Conservation (phyloP, 2,888 invertebrate genomes). For the Drosophila histrio region DNA sequence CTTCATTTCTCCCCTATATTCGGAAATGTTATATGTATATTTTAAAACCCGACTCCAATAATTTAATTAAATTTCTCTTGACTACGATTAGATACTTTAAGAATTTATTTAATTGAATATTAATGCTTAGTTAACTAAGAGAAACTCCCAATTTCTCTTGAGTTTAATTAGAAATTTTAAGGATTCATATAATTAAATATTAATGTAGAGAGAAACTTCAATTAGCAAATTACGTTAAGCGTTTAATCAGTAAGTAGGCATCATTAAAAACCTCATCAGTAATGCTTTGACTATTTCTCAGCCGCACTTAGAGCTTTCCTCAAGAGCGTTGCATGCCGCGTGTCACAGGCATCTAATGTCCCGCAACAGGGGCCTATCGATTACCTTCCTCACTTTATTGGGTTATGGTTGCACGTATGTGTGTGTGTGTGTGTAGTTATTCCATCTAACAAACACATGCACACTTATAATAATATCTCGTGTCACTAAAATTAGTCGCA, state of each 20-base stretch:
- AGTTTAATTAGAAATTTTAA: no score
- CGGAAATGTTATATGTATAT: background rate
- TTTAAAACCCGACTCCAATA: background rate
- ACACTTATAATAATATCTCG: constrained; percentile 32
- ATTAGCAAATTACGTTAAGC: constrained; percentile 12
- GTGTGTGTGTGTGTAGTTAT: background rate
- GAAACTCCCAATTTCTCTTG: background rate
- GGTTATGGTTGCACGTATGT: background rate
- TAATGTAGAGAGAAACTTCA: background rate
- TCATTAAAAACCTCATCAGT: background rate
- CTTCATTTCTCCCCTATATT: background rate
- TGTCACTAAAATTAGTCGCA: constrained; percentile 65
- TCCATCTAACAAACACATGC: background rate
- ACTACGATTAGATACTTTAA: background rate
- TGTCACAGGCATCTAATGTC: background rate
- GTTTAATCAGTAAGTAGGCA: background rate
- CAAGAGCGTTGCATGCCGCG: constrained; percentile 9
- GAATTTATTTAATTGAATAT: background rate
- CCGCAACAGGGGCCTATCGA: constrained; percentile 44
- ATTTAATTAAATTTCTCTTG: background rate
- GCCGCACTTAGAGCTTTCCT: background rate
- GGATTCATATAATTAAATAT: background rate
- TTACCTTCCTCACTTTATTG: constrained; percentile 38
- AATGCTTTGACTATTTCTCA: background rate
- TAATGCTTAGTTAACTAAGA: background rate